Evolutionary conservation across 2,888 invertebrate genomes (phyloP), one percentile per base, ranked within the genome.

Genomic region (Coelopa pilipes): DNA sequence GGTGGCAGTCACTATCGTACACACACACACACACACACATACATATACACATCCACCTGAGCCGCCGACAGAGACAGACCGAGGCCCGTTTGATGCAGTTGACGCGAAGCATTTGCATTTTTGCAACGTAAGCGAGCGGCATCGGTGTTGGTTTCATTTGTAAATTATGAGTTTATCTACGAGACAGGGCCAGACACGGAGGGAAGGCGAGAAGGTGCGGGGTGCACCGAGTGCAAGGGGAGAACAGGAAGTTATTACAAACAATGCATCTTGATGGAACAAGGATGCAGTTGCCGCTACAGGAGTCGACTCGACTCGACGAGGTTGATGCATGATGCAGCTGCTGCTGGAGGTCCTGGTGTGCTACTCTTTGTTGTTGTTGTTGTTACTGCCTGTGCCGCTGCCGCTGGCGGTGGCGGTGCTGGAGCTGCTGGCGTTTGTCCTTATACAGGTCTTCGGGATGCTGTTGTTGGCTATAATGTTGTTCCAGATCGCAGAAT

Each of bases 121-220:
- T 34, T 63, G 55, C 67, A 45, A 19, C 45, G 34, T 65, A 24
- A 21, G 34, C 34, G 62, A 34, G 34, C n/a, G 21, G 62, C 34
- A 62, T 34, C 55, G 67, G 67, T 67, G 67, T 67, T 67, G n/a
- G 53, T 53, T 67, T 67, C 67, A 67, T 55, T 55, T 53, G 67
- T 47, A 67, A 67, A 19, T 67, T 53, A 55, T 47, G 34, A 67
- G 53, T 34, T 67, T 67, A 53, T 67, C 67, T 67, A 15, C 24
- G 67, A 17, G n/a, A 67, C 53, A 55, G 10, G 47, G n/a, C n/a
- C n/a, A n/a, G n/a, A n/a, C n/a, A n/a, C 24, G 24, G 19, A 17
- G 50, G 24, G 19, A 17, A 11, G 3, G 21, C 19, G 50, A 3
- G 19, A 7, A 24, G 12, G 24, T 10, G 34, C 2, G 10, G 13